Evolutionary conservation across 2,113 vertebrate genomes (phyloP).

Genomic region (Lophotis ruficrista): DNA sequence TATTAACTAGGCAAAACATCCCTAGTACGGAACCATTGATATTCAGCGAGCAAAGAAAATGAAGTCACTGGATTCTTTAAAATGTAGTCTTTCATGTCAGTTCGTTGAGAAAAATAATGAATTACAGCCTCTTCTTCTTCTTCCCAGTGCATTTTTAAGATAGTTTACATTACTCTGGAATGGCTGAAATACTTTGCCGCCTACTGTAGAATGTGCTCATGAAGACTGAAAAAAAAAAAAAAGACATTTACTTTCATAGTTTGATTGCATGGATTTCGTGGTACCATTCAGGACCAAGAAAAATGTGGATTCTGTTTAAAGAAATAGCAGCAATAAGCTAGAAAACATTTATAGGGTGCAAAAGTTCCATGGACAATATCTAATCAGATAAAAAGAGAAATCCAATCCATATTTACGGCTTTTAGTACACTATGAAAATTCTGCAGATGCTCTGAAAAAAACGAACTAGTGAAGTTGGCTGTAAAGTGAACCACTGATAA

Average conservation of each 20-base stretch:
- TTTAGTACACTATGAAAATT: neutral
- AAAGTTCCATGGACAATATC: neutral
- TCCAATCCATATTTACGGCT: neutral
- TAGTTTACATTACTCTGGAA: constrained; percentile 80
- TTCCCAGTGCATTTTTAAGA: constrained; percentile 77
- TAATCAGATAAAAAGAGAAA: constrained; percentile 5
- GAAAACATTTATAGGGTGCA: neutral
- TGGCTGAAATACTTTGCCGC: constrained; percentile 78
- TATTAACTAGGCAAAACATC: constrained; percentile 32
- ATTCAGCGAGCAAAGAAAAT: constrained; percentile 30
- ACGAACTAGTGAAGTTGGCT: neutral
- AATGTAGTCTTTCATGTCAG: constrained; percentile 50
- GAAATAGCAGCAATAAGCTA: neutral
- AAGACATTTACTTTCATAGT: constrained; percentile 3
- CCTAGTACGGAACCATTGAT: constrained; percentile 20
- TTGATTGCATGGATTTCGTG: neutral
- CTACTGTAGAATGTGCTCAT: constrained; percentile 74
- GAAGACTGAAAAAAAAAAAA: neutral
- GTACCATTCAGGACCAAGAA: neutral
- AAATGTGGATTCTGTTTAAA: neutral
- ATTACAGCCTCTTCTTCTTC: constrained; percentile 57
- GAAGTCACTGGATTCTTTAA: constrained; percentile 36
- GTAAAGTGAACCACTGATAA: constrained; percentile 1
- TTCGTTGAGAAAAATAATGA: constrained; percentile 49
- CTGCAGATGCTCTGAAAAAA: neutral